Conservation (phyloP, 2,113 vertebrate species). For the Hipposideros armiger region DNA sequence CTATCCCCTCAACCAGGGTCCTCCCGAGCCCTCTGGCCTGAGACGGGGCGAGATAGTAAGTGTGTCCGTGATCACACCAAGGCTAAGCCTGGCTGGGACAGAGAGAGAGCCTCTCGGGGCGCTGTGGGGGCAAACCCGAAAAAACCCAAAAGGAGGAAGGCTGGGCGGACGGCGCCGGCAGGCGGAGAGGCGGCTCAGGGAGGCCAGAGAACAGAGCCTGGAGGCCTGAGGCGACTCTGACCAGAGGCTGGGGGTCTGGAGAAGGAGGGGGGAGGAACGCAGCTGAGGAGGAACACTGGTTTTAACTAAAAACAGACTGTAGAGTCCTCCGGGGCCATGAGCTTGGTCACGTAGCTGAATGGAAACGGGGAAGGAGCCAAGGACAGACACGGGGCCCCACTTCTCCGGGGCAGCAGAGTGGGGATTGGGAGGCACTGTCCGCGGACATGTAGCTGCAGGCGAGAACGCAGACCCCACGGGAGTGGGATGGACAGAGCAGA, state of each 20-base stretch:
- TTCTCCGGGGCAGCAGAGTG: fast-evolving
- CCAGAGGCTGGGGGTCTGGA: fast-evolving
- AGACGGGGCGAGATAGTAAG: fast-evolving
- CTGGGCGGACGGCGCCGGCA: fast-evolving
- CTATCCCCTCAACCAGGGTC: not conserved
- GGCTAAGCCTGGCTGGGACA: no score
- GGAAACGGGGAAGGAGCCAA: not conserved
- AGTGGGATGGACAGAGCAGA: not conserved
- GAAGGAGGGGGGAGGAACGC: no score
- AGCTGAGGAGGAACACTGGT: not conserved
- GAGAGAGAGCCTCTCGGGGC: not conserved
- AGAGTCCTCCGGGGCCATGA: no score
- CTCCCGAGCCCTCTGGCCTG: not conserved
- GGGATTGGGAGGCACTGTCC: no score
- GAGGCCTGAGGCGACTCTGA: not conserved
- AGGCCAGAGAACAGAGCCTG: not conserved
- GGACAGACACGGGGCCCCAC: not conserved
- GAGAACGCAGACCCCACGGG: not conserved
- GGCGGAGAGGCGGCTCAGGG: not conserved
- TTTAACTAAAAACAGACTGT: not conserved
- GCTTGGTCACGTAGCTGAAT: fast-evolving
- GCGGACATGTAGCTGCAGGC: no score
- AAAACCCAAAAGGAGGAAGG: not conserved
- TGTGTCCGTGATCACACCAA: fast-evolving
- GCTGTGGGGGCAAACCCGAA: no score